Evolutionary conservation across 2,888 invertebrate species (phyloP).

Genomic region (Parasteatoda lunata): DNA sequence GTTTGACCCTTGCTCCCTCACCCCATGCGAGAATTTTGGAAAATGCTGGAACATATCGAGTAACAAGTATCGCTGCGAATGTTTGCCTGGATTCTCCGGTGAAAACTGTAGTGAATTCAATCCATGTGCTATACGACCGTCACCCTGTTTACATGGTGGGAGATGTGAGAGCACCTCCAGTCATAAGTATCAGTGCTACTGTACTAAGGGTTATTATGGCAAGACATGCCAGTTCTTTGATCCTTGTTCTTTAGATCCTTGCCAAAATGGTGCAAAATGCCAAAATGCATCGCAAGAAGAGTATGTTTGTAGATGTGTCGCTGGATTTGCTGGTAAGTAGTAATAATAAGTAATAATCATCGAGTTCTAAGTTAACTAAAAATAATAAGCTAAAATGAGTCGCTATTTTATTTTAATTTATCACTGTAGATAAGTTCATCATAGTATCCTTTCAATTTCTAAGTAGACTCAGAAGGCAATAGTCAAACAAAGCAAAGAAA

Average conservation of each 20-base stretch:
- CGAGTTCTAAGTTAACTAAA: too few species aligned
- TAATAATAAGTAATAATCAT: too few species aligned
- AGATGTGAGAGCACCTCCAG: slow-evolving; percentile 66
- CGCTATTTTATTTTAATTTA: too few species aligned
- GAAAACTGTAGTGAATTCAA: slow-evolving; percentile 68
- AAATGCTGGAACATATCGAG: slow-evolving; percentile 66
- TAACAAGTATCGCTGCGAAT: slow-evolving; percentile 66
- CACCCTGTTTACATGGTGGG: slow-evolving; percentile 69
- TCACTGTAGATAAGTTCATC: too few species aligned
- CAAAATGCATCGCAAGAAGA: slow-evolving; percentile 70
- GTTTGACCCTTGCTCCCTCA: slow-evolving; percentile 68
- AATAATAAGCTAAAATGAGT: too few species aligned
- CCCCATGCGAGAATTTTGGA: slow-evolving; percentile 69
- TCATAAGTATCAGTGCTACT: slow-evolving; percentile 71
- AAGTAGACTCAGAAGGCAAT: too few species aligned
- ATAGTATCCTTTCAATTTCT: too few species aligned
- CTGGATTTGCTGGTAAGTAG: slow-evolving; percentile 67
- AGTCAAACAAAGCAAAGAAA: too few species aligned
- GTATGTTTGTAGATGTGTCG: slow-evolving; percentile 64
- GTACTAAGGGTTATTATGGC: slow-evolving; percentile 72
- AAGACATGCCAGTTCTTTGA: slow-evolving; percentile 71
- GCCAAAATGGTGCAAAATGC: slow-evolving; percentile 72
- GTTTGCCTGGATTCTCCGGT: slow-evolving; percentile 67
- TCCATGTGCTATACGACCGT: slow-evolving; percentile 68
- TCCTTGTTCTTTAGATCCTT: slow-evolving; percentile 72